phyloP scores from a whole-genome alignment of 2,797 vertebrate genomes.

The Sorex maritimensis region DNA sequence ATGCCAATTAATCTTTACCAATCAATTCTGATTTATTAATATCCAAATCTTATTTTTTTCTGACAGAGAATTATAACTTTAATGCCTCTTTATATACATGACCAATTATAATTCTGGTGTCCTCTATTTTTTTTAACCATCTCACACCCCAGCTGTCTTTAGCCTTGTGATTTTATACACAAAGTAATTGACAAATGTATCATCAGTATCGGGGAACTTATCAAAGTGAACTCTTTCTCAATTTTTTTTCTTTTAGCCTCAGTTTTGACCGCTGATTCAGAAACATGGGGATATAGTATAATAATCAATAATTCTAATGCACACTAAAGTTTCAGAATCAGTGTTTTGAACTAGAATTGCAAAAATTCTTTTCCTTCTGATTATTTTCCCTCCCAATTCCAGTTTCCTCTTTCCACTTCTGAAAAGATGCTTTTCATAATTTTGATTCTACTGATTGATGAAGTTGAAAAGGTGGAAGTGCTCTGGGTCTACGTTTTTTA shows the following conservation, averaged over 20 bases:
- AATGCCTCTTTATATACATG: background rate
- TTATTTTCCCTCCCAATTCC: background rate
- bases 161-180: background rate
- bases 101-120: constrained; percentile 54
- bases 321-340: constrained; percentile 1
- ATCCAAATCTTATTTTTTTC: constrained; percentile 30
- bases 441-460: background rate
- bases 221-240: background rate
- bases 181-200: background rate
- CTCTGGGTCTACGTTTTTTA: background rate
- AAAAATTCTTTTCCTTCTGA: constrained; percentile 3
- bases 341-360: background rate
- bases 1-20: constrained; percentile 52
- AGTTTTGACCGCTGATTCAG: background rate
- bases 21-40: constrained; percentile 49
- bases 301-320: background rate
- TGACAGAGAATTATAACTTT: constrained; percentile 28
- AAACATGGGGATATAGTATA: background rate
- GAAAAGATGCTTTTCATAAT: constrained; percentile 2
- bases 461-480: constrained; percentile 34
- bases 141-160: background rate
- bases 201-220: background rate
- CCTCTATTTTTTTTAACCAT: background rate
- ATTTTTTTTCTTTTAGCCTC: background rate
- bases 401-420: background rate